A percentile compares a stretch with the other conserved stretches of the same genome.
Conservation (phyloP, 2,797 vertebrate genomes). For the Sebastiscus tertius region DNA sequence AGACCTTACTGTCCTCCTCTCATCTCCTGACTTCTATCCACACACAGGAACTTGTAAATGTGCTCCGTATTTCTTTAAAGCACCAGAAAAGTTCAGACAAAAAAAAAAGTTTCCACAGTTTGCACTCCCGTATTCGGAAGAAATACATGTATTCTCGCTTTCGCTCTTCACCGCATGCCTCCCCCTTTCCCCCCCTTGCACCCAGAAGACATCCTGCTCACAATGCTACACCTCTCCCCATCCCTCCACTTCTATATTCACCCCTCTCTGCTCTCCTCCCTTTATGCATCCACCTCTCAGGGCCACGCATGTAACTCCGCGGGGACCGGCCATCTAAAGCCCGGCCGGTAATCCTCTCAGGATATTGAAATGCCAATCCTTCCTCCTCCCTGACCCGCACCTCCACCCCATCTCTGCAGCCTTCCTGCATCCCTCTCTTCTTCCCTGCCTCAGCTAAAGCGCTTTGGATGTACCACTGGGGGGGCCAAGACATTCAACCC, state of each 20-base stretch:
- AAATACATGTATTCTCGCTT: neutral
- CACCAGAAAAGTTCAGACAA: neutral
- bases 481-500: constrained; percentile 43
- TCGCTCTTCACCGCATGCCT: neutral
- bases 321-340: constrained; percentile 73
- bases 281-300: constrained; percentile 64
- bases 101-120: constrained; percentile 7
- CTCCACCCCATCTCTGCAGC: constrained; percentile 58
- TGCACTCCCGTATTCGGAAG: neutral
- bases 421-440: constrained; percentile 51
- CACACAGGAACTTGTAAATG: neutral
- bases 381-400: constrained; percentile 66
- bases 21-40: constrained; percentile 1
- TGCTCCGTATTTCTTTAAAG: neutral
- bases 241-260: constrained; percentile 45
- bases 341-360: constrained; percentile 77
- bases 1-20: neutral
- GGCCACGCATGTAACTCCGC: constrained; percentile 54
- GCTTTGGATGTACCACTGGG: constrained; percentile 66
- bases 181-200: neutral
- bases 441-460: constrained; percentile 63
- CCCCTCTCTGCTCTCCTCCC: constrained; percentile 39
- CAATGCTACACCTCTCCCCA: constrained; percentile 39
- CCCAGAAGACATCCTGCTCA: constrained; percentile 41
- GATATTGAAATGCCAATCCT: constrained; percentile 84